Conservation (phyloP, 2,888 invertebrate species). For the Masnerella sp. region DNA sequence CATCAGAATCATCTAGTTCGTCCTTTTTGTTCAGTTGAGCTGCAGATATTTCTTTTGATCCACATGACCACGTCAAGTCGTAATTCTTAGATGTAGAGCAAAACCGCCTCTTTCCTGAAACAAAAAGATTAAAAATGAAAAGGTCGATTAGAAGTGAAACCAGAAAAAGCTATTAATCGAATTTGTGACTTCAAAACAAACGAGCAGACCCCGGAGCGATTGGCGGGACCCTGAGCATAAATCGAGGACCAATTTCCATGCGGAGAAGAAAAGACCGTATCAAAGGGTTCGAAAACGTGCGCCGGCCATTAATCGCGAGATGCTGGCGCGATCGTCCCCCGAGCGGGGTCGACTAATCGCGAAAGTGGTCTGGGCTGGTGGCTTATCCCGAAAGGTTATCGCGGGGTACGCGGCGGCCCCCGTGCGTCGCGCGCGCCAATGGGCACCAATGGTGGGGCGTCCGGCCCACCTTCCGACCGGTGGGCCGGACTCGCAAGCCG, state of each 20-base stretch:
- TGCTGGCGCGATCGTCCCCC: slow-evolving; percentile 18
- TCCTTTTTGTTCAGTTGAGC: too few relatives aligned
- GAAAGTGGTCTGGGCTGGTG: slow-evolving; percentile 49
- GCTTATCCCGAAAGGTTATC: slow-evolving; percentile 67
- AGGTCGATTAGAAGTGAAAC: too few relatives aligned
- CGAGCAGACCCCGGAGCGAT: too few relatives aligned
- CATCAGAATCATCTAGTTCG: too few relatives aligned
- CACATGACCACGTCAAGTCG: too few relatives aligned
- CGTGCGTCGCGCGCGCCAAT: slow-evolving; percentile 63
- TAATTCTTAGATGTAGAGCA: too few relatives aligned
- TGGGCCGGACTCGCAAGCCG: slow-evolving; percentile 51
- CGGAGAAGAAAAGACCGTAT: not conserved
- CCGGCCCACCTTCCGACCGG: slow-evolving; percentile 16
- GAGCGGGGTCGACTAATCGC: slow-evolving; percentile 23
- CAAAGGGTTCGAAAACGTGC: slow-evolving; percentile 42
- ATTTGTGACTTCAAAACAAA: too few relatives aligned
- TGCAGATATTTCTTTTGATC: too few relatives aligned
- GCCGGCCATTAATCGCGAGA: slow-evolving; percentile 36
- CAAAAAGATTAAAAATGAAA: too few relatives aligned
- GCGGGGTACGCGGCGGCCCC: slow-evolving; percentile 23
- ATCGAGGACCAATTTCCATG: not conserved
- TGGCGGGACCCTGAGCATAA: not conserved
- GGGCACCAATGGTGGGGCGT: slow-evolving; percentile 40
- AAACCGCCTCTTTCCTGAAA: too few relatives aligned
- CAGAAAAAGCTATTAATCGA: too few relatives aligned